Evolutionary conservation across 2,113 vertebrate genomes (phyloP), one percentile per base, ranked within the genome.

Genomic region (Albula glossodonta): DNA sequence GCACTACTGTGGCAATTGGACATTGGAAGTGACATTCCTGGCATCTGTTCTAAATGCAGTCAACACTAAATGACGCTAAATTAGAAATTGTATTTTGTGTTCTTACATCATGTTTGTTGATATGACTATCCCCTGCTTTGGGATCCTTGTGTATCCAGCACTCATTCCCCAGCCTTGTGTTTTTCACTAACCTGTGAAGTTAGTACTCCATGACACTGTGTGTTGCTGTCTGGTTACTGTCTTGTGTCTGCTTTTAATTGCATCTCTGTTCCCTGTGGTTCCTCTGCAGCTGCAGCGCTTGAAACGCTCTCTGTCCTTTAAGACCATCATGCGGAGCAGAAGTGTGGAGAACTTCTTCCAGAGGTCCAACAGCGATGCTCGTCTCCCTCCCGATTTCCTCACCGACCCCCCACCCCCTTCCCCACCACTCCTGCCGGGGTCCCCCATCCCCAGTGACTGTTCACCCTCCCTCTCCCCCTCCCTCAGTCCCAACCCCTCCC

Each of bases 301-400:
- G 91, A 97, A 96, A 91, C 96, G 97, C 51, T 97, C 97, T 0
- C 93, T 98, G 22, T 98, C 97, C 81, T 96, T 98, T 90, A 98
- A 97, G 90, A 96, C 96, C 0, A 95, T 97, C 87, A 97, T 98
- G 87, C 96, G 97, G 74, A 98, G 97, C 90, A 97, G 97, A 91
- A 98, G 97, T 0, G 85, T 97, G 78, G 97, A 98, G 92, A 98
- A 96, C 93, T 97, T 98, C 89, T 96, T 97, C 91, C 96, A 97
- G 83, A 95, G 96, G 48, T 94, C 94, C 0, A 94, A 95, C 83
- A 94, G 94, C 8, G 96, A 97, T 60, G 86, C 92, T 53, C 96
- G 93, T 49, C 91, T 92, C 17, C 92, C 94, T 4, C 93, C 95
- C 0, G 94, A 95, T 87, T 91, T 97, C 86, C 96, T 96, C 90